Base-by-base conservation (phyloP, 53 echinoderm and acorn worm species). In the Astropecten irregularis region DNA sequence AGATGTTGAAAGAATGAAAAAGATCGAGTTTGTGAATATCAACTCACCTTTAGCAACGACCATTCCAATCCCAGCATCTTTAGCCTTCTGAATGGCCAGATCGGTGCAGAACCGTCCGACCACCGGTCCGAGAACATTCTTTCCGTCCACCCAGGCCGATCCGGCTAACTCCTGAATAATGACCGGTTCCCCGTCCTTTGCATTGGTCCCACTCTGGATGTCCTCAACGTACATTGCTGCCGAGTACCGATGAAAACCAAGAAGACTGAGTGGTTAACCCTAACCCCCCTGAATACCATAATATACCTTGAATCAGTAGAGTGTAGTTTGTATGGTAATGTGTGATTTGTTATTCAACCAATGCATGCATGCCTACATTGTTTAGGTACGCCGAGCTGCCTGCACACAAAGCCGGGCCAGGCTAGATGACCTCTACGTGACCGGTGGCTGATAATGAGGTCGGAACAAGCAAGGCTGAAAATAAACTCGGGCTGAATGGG, bases 71-170 rank as follows among this genome's bases (percentile, higher is more conserved):
- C 93, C 96, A 81, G 87, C 76, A 7, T 96, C 91, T 31, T 91
- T 93, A 7, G 96, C 93, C 57, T 96, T 96, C 85, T 89, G 69
- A 33, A 93, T 89, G 35, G 93, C 96, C 14, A 96, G 82, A 44
- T 96, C 93, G n/a, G 82, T 89, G 67, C 96, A 96, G 88, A 94
- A 96, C 31, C 91, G 87, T 0, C 93, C 96, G 2, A 96, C 93
- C 20, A 91, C 89, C 5, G 92, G 94, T 21, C 96, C 96, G 6
- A 96, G 88, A 8, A 96, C 49, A 34, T 96, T 96, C 46, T 73
- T 87, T 11, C 96, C 96, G 30, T 96, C 94, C 61, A 96, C 91
- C 89, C 90, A 90, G 2, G 95, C 95, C 32, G 95, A 91, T 29
- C 86, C 93, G 16, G 84, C 95, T 46, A 91, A 49, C 61, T 95